These are phyloP conservation scores for Bimastos eiseni DNA, from an alignment of 2,888 invertebrate genomes.

Conservation along the genomic window DNA sequence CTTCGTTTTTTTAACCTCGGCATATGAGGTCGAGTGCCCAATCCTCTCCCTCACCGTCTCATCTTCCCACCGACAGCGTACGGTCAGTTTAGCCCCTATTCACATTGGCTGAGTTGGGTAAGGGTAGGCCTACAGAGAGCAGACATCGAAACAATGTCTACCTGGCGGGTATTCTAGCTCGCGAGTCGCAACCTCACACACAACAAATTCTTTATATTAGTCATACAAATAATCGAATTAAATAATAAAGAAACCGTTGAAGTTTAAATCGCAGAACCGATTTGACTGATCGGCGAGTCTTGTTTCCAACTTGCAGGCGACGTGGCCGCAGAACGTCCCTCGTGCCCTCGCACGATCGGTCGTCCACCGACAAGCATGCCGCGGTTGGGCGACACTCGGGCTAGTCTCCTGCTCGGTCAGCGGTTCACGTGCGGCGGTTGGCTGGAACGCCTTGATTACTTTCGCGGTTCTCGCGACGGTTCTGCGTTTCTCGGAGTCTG, in stretches of 20 bases:
- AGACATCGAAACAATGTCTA: too few relatives aligned
- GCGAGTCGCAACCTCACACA: not conserved
- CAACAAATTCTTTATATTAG: not conserved
- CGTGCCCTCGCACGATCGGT: constrained; percentile 52
- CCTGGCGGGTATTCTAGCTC: too few relatives aligned
- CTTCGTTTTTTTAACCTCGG: too few relatives aligned
- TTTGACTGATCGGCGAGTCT: not conserved
- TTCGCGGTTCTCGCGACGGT: constrained; percentile 49
- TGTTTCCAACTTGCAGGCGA: constrained; percentile 19
- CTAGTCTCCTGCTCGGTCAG: constrained; percentile 55
- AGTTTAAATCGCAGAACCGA: not conserved
- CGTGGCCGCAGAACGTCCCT: not conserved
- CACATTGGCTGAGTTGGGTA: too few relatives aligned
- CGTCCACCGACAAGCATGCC: constrained; percentile 50
- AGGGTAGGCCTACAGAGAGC: too few relatives aligned
- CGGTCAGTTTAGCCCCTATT: too few relatives aligned
- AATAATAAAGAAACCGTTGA: not conserved
- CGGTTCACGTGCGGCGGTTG: constrained; percentile 55
- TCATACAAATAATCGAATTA: not conserved
- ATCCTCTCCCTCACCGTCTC: too few relatives aligned
- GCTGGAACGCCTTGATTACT: constrained; percentile 53
- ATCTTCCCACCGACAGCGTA: too few relatives aligned
- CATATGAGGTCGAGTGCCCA: too few relatives aligned
- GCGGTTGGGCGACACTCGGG: constrained; percentile 50
- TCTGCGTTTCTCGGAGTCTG: constrained; percentile 54